These are phyloP conservation scores for Drosophila parvula DNA, from an alignment of 1,140 invertebrate species.

Conservation along the genomic window DNA sequence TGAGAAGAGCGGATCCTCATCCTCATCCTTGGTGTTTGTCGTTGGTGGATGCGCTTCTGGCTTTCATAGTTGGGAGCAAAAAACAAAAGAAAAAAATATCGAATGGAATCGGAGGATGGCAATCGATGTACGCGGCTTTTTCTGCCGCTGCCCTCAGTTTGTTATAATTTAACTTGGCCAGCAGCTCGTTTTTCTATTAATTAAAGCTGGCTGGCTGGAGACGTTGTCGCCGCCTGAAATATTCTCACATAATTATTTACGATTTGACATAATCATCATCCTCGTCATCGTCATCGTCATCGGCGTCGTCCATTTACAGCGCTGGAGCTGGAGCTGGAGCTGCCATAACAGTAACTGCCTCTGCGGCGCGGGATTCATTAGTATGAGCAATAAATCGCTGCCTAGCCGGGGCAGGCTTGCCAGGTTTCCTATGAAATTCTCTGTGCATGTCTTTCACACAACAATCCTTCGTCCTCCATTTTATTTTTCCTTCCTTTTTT, in stretches of 20 bases:
- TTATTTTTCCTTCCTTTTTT: slow-evolving; percentile 33
- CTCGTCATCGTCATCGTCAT: slow-evolving; percentile 45
- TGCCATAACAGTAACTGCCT: slow-evolving; percentile 49
- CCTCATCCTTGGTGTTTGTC: slow-evolving; percentile 39
- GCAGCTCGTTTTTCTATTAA: slow-evolving; percentile 76
- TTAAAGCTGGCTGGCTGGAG: slow-evolving; percentile 62
- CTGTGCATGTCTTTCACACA: slow-evolving; percentile 26
- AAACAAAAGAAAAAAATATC: slow-evolving; percentile 15
- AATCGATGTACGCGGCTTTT: slow-evolving; percentile 54
- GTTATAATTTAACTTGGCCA: slow-evolving; percentile 69
- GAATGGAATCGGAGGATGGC: slow-evolving; percentile 33
- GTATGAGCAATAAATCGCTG: slow-evolving; percentile 60
- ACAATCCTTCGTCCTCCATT: slow-evolving; percentile 11
- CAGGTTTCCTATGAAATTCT: slow-evolving; percentile 30
- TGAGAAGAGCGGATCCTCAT: slow-evolving; percentile 39
- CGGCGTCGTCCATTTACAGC: slow-evolving; percentile 31
- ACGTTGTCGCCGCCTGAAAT: slow-evolving; percentile 66
- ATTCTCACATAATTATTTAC: slow-evolving; percentile 84
- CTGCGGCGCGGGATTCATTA: slow-evolving; percentile 51
- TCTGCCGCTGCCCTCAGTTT: slow-evolving; percentile 44
- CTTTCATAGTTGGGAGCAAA: slow-evolving; percentile 17
- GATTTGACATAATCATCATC: slow-evolving; percentile 82
- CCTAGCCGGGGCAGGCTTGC: slow-evolving; percentile 1
- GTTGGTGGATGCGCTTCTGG: slow-evolving; percentile 55
- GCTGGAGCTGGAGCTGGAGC: slow-evolving; percentile 5